phyloP scores from a whole-genome alignment of 2,888 invertebrate genomes.

The Eilema caniola region DNA sequence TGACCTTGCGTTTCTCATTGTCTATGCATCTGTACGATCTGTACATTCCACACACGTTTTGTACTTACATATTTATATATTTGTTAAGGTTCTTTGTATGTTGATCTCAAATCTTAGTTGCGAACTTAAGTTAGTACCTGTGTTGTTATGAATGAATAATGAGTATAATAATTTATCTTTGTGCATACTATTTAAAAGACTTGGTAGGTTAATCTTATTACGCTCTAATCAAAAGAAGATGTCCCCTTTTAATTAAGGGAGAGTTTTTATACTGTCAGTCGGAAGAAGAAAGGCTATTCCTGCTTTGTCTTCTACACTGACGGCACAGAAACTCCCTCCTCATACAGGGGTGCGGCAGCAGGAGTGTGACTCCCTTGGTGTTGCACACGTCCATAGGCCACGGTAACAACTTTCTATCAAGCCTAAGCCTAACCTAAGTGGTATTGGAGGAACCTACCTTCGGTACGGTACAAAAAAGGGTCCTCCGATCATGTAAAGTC shows the following conservation, averaged over 20 bases:
- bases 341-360: no score
- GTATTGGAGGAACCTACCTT: no score
- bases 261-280: no score
- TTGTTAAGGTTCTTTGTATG: conserved; percentile 29
- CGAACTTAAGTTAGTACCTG: neutral
- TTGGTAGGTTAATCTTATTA: neutral
- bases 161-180: neutral
- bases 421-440: no score
- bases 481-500: no score
- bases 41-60: conserved; percentile 39
- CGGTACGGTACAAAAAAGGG: no score
- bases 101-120: conserved; percentile 11
- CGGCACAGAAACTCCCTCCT: no score
- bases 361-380: no score
- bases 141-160: conserved; percentile 9
- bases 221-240: neutral
- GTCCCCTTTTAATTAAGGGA: neutral
- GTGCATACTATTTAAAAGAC: neutral
- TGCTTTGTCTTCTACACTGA: no score
- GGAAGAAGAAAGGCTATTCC: no score
- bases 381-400: no score
- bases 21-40: conserved; percentile 23
- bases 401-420: no score
- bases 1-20: conserved; percentile 37
- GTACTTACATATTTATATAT: conserved; percentile 29